Evolutionary conservation across 2,113 vertebrate genomes (phyloP).

Genomic region (Aphelocoma coerulescens): DNA sequence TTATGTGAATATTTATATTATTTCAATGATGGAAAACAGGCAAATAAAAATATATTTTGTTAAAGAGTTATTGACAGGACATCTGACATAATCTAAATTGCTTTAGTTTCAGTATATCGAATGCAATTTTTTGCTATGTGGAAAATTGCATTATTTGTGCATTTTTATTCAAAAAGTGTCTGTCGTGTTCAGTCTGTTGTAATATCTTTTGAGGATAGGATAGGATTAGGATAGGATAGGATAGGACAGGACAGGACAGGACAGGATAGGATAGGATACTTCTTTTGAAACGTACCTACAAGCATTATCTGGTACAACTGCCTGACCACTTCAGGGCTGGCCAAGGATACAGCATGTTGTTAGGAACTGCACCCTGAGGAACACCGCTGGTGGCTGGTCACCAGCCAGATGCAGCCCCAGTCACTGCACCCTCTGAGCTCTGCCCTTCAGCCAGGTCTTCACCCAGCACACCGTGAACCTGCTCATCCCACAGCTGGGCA

Average conservation of each 20-base stretch:
- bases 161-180: not conserved
- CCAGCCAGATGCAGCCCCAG: not conserved
- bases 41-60: not conserved
- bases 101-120: not conserved
- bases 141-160: not conserved
- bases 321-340: accelerated
- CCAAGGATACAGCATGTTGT: not conserved
- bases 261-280: not conserved
- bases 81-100: not conserved
- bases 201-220: not conserved
- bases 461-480: not conserved
- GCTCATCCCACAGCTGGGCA: not conserved
- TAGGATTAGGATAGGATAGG: not conserved
- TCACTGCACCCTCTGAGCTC: not conserved
- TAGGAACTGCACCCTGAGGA: not conserved
- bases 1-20: not conserved
- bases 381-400: accelerated
- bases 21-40: not conserved
- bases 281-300: not conserved
- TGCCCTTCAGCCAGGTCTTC: not conserved
- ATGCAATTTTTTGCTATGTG: not conserved
- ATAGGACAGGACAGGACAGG: not conserved
- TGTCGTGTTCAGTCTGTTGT: not conserved
- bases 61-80: not conserved
- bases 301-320: accelerated